Base-by-base conservation (phyloP, 2,113 vertebrate genomes). In the Gopherus flavomarginatus region DNA sequence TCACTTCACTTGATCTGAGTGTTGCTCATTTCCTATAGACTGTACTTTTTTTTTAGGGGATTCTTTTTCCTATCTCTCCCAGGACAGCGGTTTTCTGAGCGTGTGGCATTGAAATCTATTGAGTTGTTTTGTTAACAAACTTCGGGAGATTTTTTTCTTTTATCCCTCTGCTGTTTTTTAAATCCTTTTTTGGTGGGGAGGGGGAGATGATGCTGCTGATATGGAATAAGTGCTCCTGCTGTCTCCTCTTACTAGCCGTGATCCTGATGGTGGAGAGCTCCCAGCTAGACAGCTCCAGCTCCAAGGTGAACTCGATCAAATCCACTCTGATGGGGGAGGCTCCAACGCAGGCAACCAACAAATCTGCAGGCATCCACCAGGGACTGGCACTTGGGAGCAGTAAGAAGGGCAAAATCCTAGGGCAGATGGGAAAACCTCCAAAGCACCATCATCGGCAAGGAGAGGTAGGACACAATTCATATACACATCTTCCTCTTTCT, bases 291-390 rank as follows among this genome's bases (percentile, higher is more conserved):
- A 98, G 97, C 96, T 97, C 98, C 95, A 98, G 98, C 90, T 98
- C 99, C 87, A 99, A 99, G 97, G 98, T 98, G 97, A 99, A 99
- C 98, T 99, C 99, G 97, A 99, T 99, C 98, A 99, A 99, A 98
- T 98, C 99, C 50, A 98, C 98, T 95, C 97, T 98, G 95, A 82
- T 97, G 95, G 99, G 98, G 86, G 99, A 99, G 97, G 97, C 98
- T 83, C 99, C 98, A 57, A 98, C 98, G 52, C 98, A 98, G 93
- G 97, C 99, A 35, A 98, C 98, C 95, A 99, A 99, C 98, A 98
- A 98, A 97, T 98, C 99, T 59, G 94, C 98, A 83, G 97, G 97
- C 38, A 96, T 96, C 89, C 98, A 98, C 97, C 97, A 96, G 90
- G 98, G 98, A 95, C 97, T 98, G 97, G 95, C 94, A 85, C 97